Base-by-base conservation (phyloP, 2,888 invertebrate species). In the Microctonus brassicae region DNA sequence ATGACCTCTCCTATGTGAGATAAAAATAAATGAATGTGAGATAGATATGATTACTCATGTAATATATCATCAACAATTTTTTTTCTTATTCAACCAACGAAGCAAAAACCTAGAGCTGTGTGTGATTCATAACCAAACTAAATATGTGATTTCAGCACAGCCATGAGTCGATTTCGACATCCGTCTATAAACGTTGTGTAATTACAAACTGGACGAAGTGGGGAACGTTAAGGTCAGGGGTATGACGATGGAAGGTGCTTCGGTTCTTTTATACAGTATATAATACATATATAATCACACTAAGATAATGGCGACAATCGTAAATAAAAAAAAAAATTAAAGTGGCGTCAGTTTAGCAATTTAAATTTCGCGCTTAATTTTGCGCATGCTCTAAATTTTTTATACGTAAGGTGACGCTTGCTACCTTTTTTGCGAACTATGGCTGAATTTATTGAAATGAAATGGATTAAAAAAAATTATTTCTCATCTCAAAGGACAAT, bases 181-280 rank as follows among this genome's bases (percentile, higher is more conserved):
- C 79, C 78, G 81, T 81, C 77, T 79, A 72, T 69, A 57, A 53
- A 39, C 75, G 80, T 84, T 80, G 80, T 82, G 83, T 83, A 85
- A 86, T 82, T 75, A 73, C 76, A 77, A 73, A 77, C 79, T 70
- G 69, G 69, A 67, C 36, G 66, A 34, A 62, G 72, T 62, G 77
- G 78, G 78, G 76, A 76, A 73, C 76, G 74, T 80, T 84, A 85
- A 86, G 86, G 86, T 85, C 86, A 86, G 83, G 84, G 84, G 80
- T 85, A 84, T 76, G 78, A 20, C 34, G 75, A 74, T 80, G 79
- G 76, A 76, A 79, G 79, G 71, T 71, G 62, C 53, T 67, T 36
- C 24, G 11, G 24, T 34, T 13, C 24, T 60, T 34, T 34, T 29
- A 52, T 58, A 55, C 26, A 55, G 5, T 24, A 7, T 55, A 22